Evolutionary conservation across 1,140 invertebrate genomes (phyloP), one percentile per base, ranked within the genome.

Genomic region (Atta texana): DNA sequence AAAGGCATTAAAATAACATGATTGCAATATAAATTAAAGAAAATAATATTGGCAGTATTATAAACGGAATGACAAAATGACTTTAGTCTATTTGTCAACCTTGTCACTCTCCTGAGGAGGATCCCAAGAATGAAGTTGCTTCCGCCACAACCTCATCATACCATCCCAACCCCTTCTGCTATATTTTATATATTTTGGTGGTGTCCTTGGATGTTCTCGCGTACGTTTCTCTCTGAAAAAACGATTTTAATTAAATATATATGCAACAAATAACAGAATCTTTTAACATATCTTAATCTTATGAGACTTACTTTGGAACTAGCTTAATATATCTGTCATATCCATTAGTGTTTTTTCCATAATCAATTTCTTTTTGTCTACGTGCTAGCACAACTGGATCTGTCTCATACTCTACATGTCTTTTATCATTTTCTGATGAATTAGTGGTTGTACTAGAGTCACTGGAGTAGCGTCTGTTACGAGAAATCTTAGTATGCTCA

Each of bases 331-430:
- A 99, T 94, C 97, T 97, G 75, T 98, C 96, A 95, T 99, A 99
- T 57, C 98, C 98, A 86, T 97, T 94, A 14, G 98, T 99, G 93
- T 98, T 99, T 96, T 99, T 99, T 28, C 98, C 98, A 96, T 98
- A 99, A 93, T 99, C 98, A 93, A 99, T 98, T 95, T 99, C 98
- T 94, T 99, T 99, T 92, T 99, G 98, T 78, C 98, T 96, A 85
- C 98, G 96, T 51, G 96, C 94, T 84, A 99, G 93, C 12, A 98
- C 94, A 24, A 87, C 94, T 18, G 96, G 96, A 96, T 99, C 98
- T 51, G 96, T 97, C 95, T 99, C 98, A 88, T 96, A 93, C 88
- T 97, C 96, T 18, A 92, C 18, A 57, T 74, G 91, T 57, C 75
- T 93, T 87, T 88, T 94, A 28, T 87, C 72, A 24, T 44, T 88